Base-by-base conservation (phyloP, 2,888 invertebrate genomes). In the Myathropa florea region DNA sequence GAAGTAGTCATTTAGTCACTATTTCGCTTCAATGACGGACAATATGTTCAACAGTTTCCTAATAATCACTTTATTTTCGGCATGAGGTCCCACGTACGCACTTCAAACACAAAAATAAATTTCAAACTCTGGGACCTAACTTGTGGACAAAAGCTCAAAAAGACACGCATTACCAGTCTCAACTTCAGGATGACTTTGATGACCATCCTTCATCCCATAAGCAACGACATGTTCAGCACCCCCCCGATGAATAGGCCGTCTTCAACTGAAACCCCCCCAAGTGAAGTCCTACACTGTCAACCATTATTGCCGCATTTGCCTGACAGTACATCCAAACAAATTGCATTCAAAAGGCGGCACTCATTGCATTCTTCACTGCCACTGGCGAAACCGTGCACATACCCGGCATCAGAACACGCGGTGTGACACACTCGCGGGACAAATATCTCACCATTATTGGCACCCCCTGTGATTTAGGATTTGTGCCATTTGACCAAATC, bases 401-500 rank as follows among this genome's bases (percentile, higher is more conserved):
- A 57, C 36, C 10, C 24, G 36, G 9, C 60, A 71, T 39, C 33
- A 1, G 39, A 59, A n/a, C 28, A 46, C 46, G 46, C 18, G 26
- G 55, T 39, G 57, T 64, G 73, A 75, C 68, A 70, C 77, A 70
- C 24, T 77, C 53, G 67, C 60, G 65, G 60, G 72, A 72, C 61
- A 61, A 83, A 67, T 72, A 59, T 60, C 79, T 67, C 59, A n/a
- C 53, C 30, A 21, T 10, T 53, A 70, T 64, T 83, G 72, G 73
- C 64, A 79, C 30, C 57, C 57, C 14, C 14, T 30, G 53, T 60
- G 70, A 71, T 83, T 75, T 75, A 30, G 61, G 64, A 79, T 73
- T 63, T 73, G 55, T 77, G 63, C 68, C 81, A 81, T 78, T 82
- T 70, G 59, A 53, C 70, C 82, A 85, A 85, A 85, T 78, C 78